These are phyloP conservation scores for Mythimna ferrago DNA, from an alignment of 2,888 invertebrate genomes.

Conservation along the genomic window DNA sequence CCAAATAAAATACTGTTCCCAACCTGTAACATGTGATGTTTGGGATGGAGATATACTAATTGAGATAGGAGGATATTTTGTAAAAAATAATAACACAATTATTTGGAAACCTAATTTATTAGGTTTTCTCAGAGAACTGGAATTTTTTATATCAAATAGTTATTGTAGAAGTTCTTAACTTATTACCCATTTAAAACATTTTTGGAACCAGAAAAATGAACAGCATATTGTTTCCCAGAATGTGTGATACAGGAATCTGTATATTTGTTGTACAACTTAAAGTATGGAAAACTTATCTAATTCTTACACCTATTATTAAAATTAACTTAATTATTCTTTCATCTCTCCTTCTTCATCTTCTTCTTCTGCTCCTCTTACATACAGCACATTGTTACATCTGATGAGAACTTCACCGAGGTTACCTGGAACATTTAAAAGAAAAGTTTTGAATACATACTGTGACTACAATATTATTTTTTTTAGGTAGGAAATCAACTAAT, in stretches of 20 bases:
- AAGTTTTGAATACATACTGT: too few species aligned
- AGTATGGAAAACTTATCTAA: conserved; percentile 45
- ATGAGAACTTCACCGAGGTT: conserved; percentile 99
- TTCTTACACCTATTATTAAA: conserved; percentile 36
- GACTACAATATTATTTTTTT: too few species aligned
- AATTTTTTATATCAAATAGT: conserved; percentile 8
- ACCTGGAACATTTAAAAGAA: conserved; percentile 79
- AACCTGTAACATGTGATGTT: not conserved
- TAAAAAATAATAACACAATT: conserved; percentile 2
- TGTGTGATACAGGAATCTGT: conserved; percentile 27
- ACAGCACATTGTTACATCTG: conserved; percentile 99
- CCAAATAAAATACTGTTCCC: too few species aligned
- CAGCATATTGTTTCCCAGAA: not conserved
- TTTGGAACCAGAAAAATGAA: not conserved
- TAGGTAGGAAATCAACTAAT: too few species aligned
- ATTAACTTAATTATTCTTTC: conserved; percentile 92
- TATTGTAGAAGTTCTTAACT: not conserved
- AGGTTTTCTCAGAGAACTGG: conserved; percentile 22
- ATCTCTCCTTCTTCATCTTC: conserved; percentile 99
- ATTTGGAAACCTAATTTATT: conserved; percentile 13
- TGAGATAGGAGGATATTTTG: not conserved
- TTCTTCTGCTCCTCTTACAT: conserved; percentile 98
- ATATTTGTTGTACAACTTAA: conserved; percentile 5
- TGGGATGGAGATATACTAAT: not conserved
- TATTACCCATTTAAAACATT: not conserved